Base-by-base conservation (phyloP, 2,888 invertebrate genomes). In the Epicampocera succincta region DNA sequence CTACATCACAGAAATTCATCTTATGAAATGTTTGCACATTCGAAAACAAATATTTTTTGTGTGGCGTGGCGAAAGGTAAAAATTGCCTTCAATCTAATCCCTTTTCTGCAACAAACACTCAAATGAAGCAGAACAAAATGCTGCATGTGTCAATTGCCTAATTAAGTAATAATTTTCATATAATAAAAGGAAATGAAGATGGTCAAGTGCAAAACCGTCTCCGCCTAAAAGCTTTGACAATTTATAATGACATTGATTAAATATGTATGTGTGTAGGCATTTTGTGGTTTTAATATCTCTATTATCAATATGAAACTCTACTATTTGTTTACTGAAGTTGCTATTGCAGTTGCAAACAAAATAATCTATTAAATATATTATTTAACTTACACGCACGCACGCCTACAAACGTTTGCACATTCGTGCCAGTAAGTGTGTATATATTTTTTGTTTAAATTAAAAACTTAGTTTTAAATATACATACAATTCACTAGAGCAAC, bases 231-330 rank as follows among this genome's bases (percentile, higher is more conserved):
- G 2, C 12, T 33, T 3, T 44, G 61, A 29, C 44, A 52, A 17
- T 61, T 42, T 29, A 42, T 33, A 72, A 52, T 61, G 72, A 72
- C 72, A 52, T 61, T 72, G 50, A 69, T 61, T 72, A 33, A 61
- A 61, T 50, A 72, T 61, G 29, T 63, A 63, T n/a, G n/a, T n/a
- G n/a, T n/a, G n/a, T n/a, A n/a, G n/a, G n/a, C n/a, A n/a, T 42
- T 21, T 52, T 52, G 52, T 33, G 42, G 13, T 60, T 50, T 71
- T n/a, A 40, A 42, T 72, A 61, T 61, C 50, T 50, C 38, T 29
- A 19, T 19, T 61, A 60, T 9, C 8, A 9, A 6, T 13, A 33
- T 12, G 52, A 17, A 13, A 61, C 29, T 19, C n/a, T 21, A 29
- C n/a, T 72, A 33, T 42, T 17, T 21, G 17, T 33, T 13, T 33